These are phyloP conservation scores for Drosophila saltans DNA, from an alignment of 1,140 invertebrate genomes.

Conservation along the genomic window DNA sequence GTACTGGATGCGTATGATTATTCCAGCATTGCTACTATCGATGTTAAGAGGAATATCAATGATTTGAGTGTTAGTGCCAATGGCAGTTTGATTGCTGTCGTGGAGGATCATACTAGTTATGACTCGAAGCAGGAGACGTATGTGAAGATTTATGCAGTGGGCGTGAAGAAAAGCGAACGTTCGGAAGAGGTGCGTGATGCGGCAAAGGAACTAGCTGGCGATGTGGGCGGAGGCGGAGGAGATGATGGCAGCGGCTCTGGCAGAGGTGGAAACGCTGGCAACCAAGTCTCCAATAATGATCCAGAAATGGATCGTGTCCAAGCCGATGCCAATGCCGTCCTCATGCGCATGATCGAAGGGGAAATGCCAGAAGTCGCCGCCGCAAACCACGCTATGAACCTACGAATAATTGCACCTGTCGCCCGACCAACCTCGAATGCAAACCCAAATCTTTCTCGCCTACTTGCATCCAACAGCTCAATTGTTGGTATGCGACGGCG, in stretches of 20 bases:
- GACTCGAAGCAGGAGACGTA: slow-evolving; percentile 92
- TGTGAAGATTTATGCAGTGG: slow-evolving; percentile 91
- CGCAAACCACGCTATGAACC: neutral
- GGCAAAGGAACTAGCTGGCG: slow-evolving; percentile 64
- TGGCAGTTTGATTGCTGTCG: slow-evolving; percentile 92
- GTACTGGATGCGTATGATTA: slow-evolving; percentile 97
- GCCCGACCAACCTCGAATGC: slow-evolving; percentile 45
- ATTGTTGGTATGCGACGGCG: slow-evolving; percentile 78
- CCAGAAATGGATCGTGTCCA: slow-evolving; percentile 19
- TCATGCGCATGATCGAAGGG: slow-evolving; percentile 26
- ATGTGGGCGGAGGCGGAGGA: slow-evolving; percentile 37
- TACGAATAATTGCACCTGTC: slow-evolving; percentile 10
- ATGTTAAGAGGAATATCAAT: slow-evolving; percentile 93
- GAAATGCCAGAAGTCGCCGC: neutral
- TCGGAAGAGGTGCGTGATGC: slow-evolving; percentile 80
- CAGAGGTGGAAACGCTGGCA: slow-evolving; percentile 24
- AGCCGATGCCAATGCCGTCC: slow-evolving; percentile 12
- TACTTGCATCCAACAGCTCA: slow-evolving; percentile 71
- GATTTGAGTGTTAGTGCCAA: slow-evolving; percentile 89
- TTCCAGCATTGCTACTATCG: slow-evolving; percentile 95
- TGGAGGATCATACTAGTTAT: slow-evolving; percentile 91
- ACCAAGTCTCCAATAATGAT: slow-evolving; percentile 24
- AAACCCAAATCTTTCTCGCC: slow-evolving; percentile 69
- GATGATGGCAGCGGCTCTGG: slow-evolving; percentile 15
- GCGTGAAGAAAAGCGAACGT: slow-evolving; percentile 81